These are phyloP conservation scores for Brachionus plicatilis DNA, from an alignment of 1,140 invertebrate genomes.

Conservation along the genomic window DNA sequence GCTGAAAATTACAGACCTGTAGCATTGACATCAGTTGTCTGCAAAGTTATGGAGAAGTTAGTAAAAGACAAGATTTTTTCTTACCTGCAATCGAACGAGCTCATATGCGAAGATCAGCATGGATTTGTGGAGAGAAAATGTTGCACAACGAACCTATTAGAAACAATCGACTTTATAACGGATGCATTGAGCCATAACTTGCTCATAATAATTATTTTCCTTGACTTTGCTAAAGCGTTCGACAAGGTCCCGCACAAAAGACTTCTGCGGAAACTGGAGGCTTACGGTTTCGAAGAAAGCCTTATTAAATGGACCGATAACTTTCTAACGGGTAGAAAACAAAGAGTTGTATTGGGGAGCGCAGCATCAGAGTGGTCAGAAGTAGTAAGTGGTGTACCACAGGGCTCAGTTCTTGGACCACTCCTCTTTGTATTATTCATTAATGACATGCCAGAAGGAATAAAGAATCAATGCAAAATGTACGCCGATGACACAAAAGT, in stretches of 20 bases:
- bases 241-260: slow-evolving; percentile 11
- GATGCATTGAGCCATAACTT: not conserved
- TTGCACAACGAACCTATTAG: not conserved
- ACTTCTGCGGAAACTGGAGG: not conserved
- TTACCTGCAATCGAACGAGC: not conserved
- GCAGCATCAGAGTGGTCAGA: not conserved
- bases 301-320: not conserved
- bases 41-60: not conserved
- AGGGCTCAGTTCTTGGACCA: slow-evolving; percentile 18
- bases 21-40: not conserved
- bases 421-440: slow-evolving; percentile 10
- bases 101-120: not conserved
- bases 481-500: not conserved
- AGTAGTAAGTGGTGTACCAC: not conserved
- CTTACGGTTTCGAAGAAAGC: not conserved
- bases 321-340: not conserved
- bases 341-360: not conserved
- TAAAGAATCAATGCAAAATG: not conserved
- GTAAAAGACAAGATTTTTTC: not conserved
- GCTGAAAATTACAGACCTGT: slow-evolving; percentile 41
- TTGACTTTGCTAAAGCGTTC: slow-evolving; percentile 35
- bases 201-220: not conserved
- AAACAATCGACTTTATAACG: not conserved
- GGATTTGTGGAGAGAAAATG: not conserved
- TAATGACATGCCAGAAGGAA: not conserved